Evolutionary conservation across 2,113 vertebrate genomes (phyloP), one percentile per base, ranked within the genome.

Genomic region (Oceanodroma tethys): DNA sequence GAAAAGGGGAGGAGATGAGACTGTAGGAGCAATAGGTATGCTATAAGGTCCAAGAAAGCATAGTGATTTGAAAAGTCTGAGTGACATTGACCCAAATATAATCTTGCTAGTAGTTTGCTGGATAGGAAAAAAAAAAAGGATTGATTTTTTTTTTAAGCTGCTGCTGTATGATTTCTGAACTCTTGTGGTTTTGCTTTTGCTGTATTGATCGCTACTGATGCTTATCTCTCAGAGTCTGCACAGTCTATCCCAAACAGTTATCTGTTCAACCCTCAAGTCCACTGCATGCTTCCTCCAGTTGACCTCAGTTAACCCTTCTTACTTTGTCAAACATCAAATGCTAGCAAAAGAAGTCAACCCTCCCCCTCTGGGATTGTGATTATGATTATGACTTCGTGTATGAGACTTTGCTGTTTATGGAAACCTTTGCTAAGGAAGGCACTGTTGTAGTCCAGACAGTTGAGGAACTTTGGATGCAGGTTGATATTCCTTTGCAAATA

Each of bases 161-260:
- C 63, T 96, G 55, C 91, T 95, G 32, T 96, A 96, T 92, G 63
- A 92, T 98, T 97, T 89, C 70, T 95, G 94, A 96, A 93, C 67
- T 88, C 26, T 79, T 91, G 65, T 21, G 12, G 87, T 87, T 98
- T 98, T 88, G 38, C 96, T 96, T 93, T 92, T 94, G 65, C 81
- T 95, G 70, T 96, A 95, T 97, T 95, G 97, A 98, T 96, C 5
- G 53, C 18, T 95, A 3, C 56, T 93, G 96, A 93, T 96, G 88
- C 50, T 94, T 96, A 92, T 97, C 88, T 96, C 47, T 8, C 29
- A 32, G 40, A 81, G 91, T 42, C 45, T 32, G 81, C 81, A 71
- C 7, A 12, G 70, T 42, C 79, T 85, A n/a, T 85, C 88, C 88
- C 67, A 62, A 66, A 29, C 10, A 96, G 87, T 96, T 97, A 94